Percentiles rank a stretch among this genome's conserved stretches.
Evolutionary conservation across 2,113 vertebrate species (phyloP).

Genomic region (Antigone vipio): DNA sequence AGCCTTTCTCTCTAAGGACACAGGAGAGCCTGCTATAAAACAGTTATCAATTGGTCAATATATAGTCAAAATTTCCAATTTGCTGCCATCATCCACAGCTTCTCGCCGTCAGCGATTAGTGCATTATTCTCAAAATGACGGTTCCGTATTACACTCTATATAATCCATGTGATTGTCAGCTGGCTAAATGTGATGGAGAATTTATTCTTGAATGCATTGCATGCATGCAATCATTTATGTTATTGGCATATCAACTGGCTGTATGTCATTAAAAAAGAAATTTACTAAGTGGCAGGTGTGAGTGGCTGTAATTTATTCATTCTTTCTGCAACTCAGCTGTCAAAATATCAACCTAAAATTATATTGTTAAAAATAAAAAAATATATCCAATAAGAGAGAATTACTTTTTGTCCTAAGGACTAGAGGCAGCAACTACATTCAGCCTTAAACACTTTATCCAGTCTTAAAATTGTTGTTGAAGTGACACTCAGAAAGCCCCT

Average conservation of each 20-base stretch:
- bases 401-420: neutral
- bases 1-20: neutral
- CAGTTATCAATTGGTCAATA: neutral
- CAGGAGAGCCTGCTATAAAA: neutral
- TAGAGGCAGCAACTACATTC: neutral
- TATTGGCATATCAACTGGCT: slow-evolving; percentile 12
- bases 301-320: slow-evolving; percentile 39
- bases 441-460: neutral
- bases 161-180: neutral
- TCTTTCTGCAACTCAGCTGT: slow-evolving; percentile 24
- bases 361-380: slow-evolving; percentile 28
- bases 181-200: neutral
- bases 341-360: slow-evolving; percentile 24
- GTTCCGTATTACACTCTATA: neutral
- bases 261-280: neutral
- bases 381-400: neutral
- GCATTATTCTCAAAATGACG: neutral
- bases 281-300: slow-evolving; percentile 33
- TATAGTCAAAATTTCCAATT: neutral
- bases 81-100: neutral
- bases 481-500: neutral
- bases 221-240: neutral
- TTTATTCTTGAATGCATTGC: neutral
- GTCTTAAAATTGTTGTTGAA: neutral
- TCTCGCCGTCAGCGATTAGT: neutral